Base-by-base conservation (phyloP, 2,113 vertebrate species). In the Bos javanicus region DNA sequence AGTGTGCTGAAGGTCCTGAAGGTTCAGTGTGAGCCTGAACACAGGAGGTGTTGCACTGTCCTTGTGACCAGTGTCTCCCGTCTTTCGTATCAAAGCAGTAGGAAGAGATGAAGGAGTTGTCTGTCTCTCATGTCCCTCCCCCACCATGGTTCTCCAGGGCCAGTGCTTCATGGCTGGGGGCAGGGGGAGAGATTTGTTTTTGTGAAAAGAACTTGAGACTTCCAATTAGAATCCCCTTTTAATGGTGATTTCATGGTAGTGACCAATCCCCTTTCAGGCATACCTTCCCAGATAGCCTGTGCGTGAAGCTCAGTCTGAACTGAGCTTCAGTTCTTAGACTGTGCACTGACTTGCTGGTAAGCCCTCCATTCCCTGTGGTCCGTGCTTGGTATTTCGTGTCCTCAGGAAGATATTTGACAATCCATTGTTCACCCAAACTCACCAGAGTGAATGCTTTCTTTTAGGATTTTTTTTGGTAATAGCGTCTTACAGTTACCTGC, bases 311-410 rank as follows among this genome's bases (percentile, higher is more conserved):
- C 36, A 11, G 1, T 60, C 48, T 76, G 43, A 5, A 46, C 64
- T 85, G 30, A 59, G 76, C 46, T 26, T 10, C 8, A 4, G 10
- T 57, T 23, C 39, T n/a, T 54, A 36, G 33, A 28, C 50, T 67
- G 21, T 57, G 13, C 2, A 5, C 62, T 28, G 0, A 14, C 25
- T 30, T 90, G 64, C 60, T 78, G 5, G 17, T 17, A 71, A 82
- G 28, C 8, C 9, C n/a, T 91, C 30, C 25, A 3, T 67, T 67
- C 36, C 16, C 46, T 23, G 43, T 90, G 57, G 28, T 16, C 10
- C 4, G 1, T 1, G 0, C 0, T 71, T 62, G 46, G 90, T 25
- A 54, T 52, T 86, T 62, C 1, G 0, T 0, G 5, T 2, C 0
- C 57, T 52, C 19, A 0, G 43, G 7, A 17, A 50, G 14, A 2